Base-by-base conservation (phyloP, 2,797 vertebrate genomes). In the Tadarida brasiliensis region DNA sequence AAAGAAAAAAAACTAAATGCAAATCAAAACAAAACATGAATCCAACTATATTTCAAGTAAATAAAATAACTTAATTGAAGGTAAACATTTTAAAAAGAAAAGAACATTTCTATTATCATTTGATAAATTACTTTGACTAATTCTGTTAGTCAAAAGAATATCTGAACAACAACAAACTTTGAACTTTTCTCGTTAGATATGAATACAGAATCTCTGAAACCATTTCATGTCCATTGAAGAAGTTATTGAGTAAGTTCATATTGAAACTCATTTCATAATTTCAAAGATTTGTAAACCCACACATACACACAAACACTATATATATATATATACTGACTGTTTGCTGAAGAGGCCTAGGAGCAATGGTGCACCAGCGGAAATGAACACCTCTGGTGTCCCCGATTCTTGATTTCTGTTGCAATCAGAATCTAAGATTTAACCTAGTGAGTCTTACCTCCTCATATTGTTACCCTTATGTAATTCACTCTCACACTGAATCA, bases 311-410 rank as follows among this genome's bases (percentile, higher is more conserved):
- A 61, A n/a, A n/a, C 54, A n/a, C 5, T 8, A 49, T 17, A 9
- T 11, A 14, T 12, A 24, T 39, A 20, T 65, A 76, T 22, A 3
- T 77, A 22, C 17, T 26, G 7, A 3, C 33, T 65, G 3, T 26
- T 61, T 30, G 11, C 26, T 63, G 4, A 71, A 83, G 61, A 63
- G 35, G 19, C 4, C 28, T 11, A 47, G 56, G 35, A 56, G 1
- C 15, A 84, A 35, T 63, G n/a, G 35, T 19, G 28, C 51, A 28
- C 3, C 11, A 39, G 5, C 39, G 76, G 12, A 76, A 65, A 82
- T 16, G 15, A 96, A 3, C 16, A 51, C 0, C 35, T 1, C 1
- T 28, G 28, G 7, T 17, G 0, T 4, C 26, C 47, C 0, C 51
- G 20, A 33, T 30, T 68, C 20, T 83, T 86, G 35, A 73, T n/a